phyloP scores from a whole-genome alignment of 2,888 invertebrate species.

The Dynastes hyllus region DNA sequence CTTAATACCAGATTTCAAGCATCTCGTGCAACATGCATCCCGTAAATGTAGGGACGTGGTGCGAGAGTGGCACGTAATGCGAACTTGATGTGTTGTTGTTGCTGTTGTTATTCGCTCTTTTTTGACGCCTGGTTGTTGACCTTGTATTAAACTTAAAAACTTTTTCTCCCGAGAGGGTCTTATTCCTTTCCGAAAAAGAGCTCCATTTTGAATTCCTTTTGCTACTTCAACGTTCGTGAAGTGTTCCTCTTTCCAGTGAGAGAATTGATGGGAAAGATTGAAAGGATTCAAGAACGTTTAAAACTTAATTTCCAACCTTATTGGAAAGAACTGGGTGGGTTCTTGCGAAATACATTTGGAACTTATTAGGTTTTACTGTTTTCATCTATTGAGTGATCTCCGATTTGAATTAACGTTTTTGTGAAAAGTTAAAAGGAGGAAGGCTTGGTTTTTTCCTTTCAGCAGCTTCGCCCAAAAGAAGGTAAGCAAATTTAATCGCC shows the following conservation, averaged over 20 bases:
- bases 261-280: background rate
- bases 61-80: background rate
- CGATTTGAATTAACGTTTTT: no score
- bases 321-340: background rate
- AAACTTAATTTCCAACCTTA: conserved; percentile 12
- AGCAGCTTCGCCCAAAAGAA: background rate
- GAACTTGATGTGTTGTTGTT: no score
- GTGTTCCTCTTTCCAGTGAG: background rate
- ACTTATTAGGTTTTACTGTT: no score
- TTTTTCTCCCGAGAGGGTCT: background rate
- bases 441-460: background rate
- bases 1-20: background rate
- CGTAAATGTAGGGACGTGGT: background rate
- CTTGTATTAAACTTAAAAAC: no score
- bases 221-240: background rate
- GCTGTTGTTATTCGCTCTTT: no score
- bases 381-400: no score
- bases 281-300: conserved; percentile 1
- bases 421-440: no score
- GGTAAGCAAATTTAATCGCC: background rate
- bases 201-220: no score
- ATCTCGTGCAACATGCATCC: background rate
- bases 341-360: background rate
- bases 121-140: no score
- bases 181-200: no score